Evolutionary conservation across 2,113 vertebrate species (phyloP), one percentile per base, ranked within the genome.

Genomic region (Grantiella picta): DNA sequence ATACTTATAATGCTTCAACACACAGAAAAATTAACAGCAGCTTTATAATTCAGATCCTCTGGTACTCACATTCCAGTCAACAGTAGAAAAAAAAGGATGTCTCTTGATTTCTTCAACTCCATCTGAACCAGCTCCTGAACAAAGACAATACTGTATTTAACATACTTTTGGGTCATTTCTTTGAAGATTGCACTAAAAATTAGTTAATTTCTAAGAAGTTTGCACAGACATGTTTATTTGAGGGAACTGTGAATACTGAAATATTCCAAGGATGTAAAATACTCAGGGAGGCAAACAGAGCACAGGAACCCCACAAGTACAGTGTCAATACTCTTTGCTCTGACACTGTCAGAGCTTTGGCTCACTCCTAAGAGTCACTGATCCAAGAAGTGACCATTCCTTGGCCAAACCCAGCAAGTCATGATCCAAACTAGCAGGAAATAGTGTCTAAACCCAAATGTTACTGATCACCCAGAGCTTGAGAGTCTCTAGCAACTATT

Each of bases 51-150:
- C 35, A 79, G 38, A 59, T 60, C 3, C 42, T 59, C 76, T 44
- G 64, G 31, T 77, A 98, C 99, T 99, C 96, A 99, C 99, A 97
- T 99, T 99, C 99, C 99, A 99, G 98, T 99, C 99, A 97, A 99
- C 98, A 92, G 99, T 99, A 94, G 98, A 98, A 98, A 99, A 99
- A 97, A 99, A 99, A 60, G 98, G 97, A 92, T 99, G 99, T 56
- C 98, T 99, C 98, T 99, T 99, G 96, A 99, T 99, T 98, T 99
- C 99, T 96, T 99, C 99, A 96, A 99, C 99, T 29, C 99, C 99
- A 94, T 99, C 99, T 81, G 99, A 98, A 89, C 99, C 99, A 11
- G 99, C 99, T 92, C 99, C 99, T 99, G 86, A 91, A 59, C 49
- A 97, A 69, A 96, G 36, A 42, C 77, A 75, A 72, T 8, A 73